Percentiles rank a stretch among this genome's conserved stretches.
phyloP scores from a whole-genome alignment of 2,888 invertebrate species.

The Mesorhabditis spiculigera region DNA sequence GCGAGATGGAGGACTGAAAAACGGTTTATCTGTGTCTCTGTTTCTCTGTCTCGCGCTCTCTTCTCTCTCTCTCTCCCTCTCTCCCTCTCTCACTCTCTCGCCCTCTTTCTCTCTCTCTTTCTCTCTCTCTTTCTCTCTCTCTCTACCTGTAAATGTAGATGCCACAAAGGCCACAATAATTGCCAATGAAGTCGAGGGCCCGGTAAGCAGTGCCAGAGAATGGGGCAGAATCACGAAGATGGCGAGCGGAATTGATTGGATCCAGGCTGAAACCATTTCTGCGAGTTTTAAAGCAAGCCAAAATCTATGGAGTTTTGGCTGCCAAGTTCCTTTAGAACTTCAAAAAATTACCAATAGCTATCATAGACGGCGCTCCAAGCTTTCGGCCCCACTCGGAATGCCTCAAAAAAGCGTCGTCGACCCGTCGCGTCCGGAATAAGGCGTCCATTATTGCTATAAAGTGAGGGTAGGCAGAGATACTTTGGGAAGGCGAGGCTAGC shows the following conservation, averaged over 20 bases:
- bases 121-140: not conserved
- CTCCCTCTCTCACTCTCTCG: not conserved
- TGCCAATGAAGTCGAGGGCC: conserved; percentile 35
- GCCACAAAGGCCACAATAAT: conserved; percentile 31
- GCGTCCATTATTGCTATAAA: not conserved
- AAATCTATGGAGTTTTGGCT: not conserved
- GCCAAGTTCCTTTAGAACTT: no score
- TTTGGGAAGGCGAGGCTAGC: no score
- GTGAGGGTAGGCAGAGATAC: no score
- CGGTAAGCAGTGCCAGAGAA: conserved; percentile 23
- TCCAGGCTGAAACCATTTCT: conserved; percentile 14
- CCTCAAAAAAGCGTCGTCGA: conserved; percentile 32
- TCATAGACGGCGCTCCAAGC: conserved; percentile 28
- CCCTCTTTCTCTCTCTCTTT: no score
- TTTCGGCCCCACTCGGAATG: conserved; percentile 33
- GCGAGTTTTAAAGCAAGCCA: not conserved
- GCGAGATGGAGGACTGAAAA: conserved; percentile 30
- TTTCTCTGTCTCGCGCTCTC: no score
- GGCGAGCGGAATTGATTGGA: conserved; percentile 23
- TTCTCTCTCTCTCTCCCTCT: not conserved
- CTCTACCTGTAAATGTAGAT: conserved; percentile 25
- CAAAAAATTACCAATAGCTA: conserved; percentile 17
- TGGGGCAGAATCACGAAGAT: conserved; percentile 27
- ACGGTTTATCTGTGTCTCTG: not conserved
- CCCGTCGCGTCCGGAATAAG: conserved; percentile 22